A percentile compares a stretch with the other conserved stretches of the same genome.
Evolutionary conservation across 2,888 invertebrate species (phyloP).

Genomic region (Neocrepidodera transversa): DNA sequence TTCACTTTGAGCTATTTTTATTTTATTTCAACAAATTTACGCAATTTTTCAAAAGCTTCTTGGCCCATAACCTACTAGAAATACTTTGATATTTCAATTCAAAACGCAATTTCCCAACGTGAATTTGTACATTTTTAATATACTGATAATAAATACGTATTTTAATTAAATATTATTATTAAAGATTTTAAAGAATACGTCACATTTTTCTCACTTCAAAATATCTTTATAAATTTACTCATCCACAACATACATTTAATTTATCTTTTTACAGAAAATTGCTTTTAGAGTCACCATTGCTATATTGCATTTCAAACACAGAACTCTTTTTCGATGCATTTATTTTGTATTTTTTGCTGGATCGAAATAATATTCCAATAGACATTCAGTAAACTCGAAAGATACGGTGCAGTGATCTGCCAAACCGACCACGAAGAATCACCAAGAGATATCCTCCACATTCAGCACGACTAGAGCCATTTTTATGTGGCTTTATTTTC

Average conservation of each 20-base stretch:
- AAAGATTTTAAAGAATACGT: too few relatives aligned
- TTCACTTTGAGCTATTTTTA: too few relatives aligned
- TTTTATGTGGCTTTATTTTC: constrained; percentile 32
- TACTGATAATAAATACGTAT: too few relatives aligned
- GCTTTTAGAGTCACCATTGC: not conserved
- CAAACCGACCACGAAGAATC: constrained; percentile 25
- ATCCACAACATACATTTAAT: not conserved
- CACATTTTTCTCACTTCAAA: too few relatives aligned
- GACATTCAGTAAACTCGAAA: constrained; percentile 14
- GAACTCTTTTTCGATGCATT: constrained; percentile 1
- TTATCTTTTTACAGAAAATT: not conserved
- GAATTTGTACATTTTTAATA: too few relatives aligned
- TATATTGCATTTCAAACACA: constrained; percentile 3
- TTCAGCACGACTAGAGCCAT: constrained; percentile 7
- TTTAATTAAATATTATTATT: too few relatives aligned
- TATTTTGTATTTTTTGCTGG: constrained; percentile 20
- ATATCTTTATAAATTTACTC: not conserved
- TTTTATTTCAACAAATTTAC: too few relatives aligned
- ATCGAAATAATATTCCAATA: constrained; percentile 18
- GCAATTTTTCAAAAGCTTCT: too few relatives aligned
- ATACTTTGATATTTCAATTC: too few relatives aligned
- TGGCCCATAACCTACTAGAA: too few relatives aligned
- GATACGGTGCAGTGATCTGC: constrained; percentile 26
- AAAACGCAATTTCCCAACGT: too few relatives aligned
- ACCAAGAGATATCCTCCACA: constrained; percentile 19